Percentiles rank a stretch among this genome's conserved stretches.
phyloP scores from a whole-genome alignment of 1,140 invertebrate species.

The Drosophila pandora region DNA sequence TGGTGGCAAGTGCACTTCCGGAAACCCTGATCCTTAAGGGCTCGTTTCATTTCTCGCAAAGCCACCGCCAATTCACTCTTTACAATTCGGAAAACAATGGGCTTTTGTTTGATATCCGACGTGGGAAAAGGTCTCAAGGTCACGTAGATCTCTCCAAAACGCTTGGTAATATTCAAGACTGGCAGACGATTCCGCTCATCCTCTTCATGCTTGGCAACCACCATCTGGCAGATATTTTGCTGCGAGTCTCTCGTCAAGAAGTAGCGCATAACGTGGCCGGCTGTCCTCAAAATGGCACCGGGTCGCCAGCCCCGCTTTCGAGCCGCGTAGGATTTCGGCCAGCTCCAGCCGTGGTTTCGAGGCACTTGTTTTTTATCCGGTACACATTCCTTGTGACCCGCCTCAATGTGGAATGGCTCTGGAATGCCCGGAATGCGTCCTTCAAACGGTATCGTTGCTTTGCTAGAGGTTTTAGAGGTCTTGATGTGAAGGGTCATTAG shows the following conservation, averaged over 20 bases:
- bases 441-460: background rate
- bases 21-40: constrained; percentile 65
- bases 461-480: background rate
- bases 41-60: constrained; percentile 45
- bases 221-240: constrained; percentile 21
- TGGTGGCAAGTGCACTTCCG: constrained; percentile 72
- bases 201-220: background rate
- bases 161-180: constrained; percentile 62
- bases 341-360: constrained; percentile 69
- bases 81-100: constrained; percentile 70
- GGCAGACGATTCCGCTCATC: constrained; percentile 18
- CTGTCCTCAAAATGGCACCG: constrained; percentile 54
- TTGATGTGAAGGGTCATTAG: background rate
- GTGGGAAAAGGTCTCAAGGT: constrained; percentile 57
- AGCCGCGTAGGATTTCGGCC: constrained; percentile 41
- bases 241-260: constrained; percentile 44
- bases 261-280: constrained; percentile 66
- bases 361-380: constrained; percentile 30
- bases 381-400: constrained; percentile 56
- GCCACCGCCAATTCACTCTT: constrained; percentile 58
- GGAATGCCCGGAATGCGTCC: background rate
- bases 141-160: constrained; percentile 59
- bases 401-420: background rate
- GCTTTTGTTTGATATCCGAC: constrained; percentile 42
- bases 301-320: constrained; percentile 64